These are phyloP conservation scores for Pipistrellus pygmaeus DNA, from an alignment of 2,797 vertebrate species.

Conservation along the genomic window DNA sequence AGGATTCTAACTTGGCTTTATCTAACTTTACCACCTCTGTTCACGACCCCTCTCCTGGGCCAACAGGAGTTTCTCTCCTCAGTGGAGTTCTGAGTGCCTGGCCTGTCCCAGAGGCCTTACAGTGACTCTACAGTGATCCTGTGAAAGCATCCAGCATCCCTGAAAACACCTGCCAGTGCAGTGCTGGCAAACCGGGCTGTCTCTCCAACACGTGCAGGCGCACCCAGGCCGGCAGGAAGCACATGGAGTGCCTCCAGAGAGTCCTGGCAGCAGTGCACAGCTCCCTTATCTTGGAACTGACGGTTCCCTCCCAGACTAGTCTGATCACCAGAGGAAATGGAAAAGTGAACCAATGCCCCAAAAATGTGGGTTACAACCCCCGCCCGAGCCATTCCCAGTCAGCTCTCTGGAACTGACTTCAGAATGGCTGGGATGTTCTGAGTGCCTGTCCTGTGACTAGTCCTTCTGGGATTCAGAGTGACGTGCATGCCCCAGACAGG, in stretches of 20 bases:
- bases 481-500: neutral
- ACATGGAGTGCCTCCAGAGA: neutral
- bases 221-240: neutral
- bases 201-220: neutral
- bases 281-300: neutral
- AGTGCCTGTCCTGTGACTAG: neutral
- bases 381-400: neutral
- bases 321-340: neutral
- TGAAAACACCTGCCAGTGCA: neutral
- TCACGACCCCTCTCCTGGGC: neutral
- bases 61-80: neutral
- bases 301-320: neutral
- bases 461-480: neutral
- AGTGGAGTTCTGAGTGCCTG: neutral
- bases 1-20: neutral
- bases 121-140: neutral
- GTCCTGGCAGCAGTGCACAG: neutral
- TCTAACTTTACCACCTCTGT: neutral
- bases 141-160: neutral
- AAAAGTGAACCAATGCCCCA: neutral
- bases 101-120: neutral
- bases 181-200: neutral
- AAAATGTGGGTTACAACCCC: neutral
- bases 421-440: neutral
- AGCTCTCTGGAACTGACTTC: neutral